phyloP scores from a whole-genome alignment of 2,888 invertebrate genomes.

The Galerucella nymphaeae region DNA sequence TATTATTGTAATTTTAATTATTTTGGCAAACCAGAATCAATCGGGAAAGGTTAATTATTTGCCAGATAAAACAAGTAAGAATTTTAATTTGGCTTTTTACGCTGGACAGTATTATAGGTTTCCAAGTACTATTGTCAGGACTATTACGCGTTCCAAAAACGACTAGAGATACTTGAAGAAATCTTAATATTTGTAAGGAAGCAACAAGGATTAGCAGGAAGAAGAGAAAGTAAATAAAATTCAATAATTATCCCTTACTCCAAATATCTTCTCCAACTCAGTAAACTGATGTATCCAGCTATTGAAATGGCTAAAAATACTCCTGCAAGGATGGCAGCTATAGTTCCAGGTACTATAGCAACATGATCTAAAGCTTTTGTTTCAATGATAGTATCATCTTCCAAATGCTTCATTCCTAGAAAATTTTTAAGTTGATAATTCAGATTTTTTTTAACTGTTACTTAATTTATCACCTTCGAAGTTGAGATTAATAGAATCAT shows the following conservation, averaged over 20 bases:
- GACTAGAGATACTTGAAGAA: too few species aligned
- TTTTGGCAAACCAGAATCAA: background rate
- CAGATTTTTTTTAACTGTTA: background rate
- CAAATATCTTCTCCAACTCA: constrained; percentile 64
- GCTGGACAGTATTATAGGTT: too few species aligned
- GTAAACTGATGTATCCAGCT: constrained; percentile 61
- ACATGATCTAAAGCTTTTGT: constrained; percentile 7
- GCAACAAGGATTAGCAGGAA: background rate
- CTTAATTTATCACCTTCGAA: background rate
- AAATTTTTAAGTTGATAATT: background rate
- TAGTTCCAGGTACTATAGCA: constrained; percentile 45
- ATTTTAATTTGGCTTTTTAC: too few species aligned
- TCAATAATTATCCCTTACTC: constrained; percentile 60
- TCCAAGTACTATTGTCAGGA: too few species aligned
- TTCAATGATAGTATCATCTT: background rate
- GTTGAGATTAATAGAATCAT: background rate
- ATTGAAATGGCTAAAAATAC: constrained; percentile 60
- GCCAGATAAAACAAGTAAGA: background rate
- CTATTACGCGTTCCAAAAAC: too few species aligned
- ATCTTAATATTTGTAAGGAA: background rate
- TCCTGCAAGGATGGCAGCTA: constrained; percentile 52
- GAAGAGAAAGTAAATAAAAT: background rate
- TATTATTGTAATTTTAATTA: background rate
- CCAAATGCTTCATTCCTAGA: constrained; percentile 3
- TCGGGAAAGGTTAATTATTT: background rate